A percentile compares a stretch with the other conserved stretches of the same genome.
Conservation (phyloP, 1,140 invertebrate species). For the Helicoverpa armigera region DNA sequence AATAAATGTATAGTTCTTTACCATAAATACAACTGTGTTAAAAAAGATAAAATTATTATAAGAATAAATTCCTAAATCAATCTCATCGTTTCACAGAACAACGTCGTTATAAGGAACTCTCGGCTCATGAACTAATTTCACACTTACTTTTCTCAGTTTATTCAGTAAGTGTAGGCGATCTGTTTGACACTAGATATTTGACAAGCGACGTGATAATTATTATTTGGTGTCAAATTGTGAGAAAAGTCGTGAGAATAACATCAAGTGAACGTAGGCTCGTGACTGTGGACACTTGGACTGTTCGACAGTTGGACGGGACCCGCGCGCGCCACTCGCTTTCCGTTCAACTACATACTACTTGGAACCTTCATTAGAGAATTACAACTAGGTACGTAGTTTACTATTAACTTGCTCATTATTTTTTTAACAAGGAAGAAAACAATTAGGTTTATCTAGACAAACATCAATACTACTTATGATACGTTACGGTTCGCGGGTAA, state of each 20-base stretch:
- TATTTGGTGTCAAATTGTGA: constrained; percentile 54
- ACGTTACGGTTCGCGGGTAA: not conserved
- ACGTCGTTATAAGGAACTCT: constrained; percentile 25
- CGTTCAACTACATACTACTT: constrained; percentile 21
- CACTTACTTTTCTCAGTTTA: constrained; percentile 34
- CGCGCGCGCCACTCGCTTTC: constrained; percentile 8
- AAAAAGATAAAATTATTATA: not conserved
- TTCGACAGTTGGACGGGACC: not conserved
- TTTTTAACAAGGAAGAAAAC: not conserved
- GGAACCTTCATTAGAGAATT: constrained; percentile 25
- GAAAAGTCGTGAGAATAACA: constrained; percentile 59
- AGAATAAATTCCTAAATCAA: not conserved
- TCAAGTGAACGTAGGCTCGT: constrained; percentile 44
- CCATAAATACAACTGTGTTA: too few species aligned
- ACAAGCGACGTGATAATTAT: constrained; percentile 53
- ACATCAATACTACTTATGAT: not conserved
- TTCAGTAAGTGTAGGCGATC: constrained; percentile 44
- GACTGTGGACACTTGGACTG: constrained; percentile 28
- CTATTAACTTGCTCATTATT: not conserved
- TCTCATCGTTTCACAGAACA: not conserved
- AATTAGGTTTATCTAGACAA: not conserved
- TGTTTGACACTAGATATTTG: constrained; percentile 48
- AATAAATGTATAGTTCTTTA: too few species aligned
- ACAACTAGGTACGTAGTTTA: constrained; percentile 19
- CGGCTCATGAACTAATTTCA: constrained; percentile 40